phyloP scores from a whole-genome alignment of 2,888 invertebrate species.

The Galeopsomyia nigrocyanea region DNA sequence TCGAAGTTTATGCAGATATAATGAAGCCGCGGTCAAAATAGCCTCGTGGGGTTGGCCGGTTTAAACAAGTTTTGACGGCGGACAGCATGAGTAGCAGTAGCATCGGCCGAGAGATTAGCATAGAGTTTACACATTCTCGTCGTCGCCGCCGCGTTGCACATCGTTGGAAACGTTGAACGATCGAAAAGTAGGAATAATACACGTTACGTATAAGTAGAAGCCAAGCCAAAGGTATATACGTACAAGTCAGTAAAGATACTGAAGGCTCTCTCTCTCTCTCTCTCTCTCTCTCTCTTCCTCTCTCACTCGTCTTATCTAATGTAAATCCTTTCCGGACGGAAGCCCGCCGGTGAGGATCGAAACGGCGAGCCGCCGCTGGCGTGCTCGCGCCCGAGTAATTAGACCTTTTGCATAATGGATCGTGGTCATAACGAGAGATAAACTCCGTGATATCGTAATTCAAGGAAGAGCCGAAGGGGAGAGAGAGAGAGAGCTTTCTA shows the following conservation, averaged over 20 bases:
- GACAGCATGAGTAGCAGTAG: not conserved
- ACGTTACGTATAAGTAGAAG: conserved; percentile 7
- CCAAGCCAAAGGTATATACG: not conserved
- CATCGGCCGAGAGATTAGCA: conserved; percentile 23
- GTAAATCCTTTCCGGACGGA: conserved; percentile 42
- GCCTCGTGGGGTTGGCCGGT: conserved; percentile 9
- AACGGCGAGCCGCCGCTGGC: conserved; percentile 9
- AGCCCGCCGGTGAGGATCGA: conserved; percentile 30
- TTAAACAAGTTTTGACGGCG: conserved; percentile 20
- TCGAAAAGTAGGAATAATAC: conserved; percentile 7
- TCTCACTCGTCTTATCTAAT: conserved; percentile 39
- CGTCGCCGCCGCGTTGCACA: conserved; percentile 6
- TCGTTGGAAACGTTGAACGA: conserved; percentile 26
- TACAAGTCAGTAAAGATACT: too few species aligned
- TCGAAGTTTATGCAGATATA: conserved; percentile 31
- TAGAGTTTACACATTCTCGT: conserved; percentile 26
- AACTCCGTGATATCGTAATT: conserved; percentile 46
- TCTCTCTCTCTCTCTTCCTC: not conserved
- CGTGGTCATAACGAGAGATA: conserved; percentile 49
- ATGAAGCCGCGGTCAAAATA: conserved; percentile 5
- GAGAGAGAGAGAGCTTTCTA: not conserved
- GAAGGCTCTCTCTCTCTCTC: too few species aligned
- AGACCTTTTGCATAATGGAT: conserved; percentile 51
- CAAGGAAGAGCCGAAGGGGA: conserved; percentile 39
- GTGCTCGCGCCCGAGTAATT: conserved; percentile 47